Conservation (phyloP, 2,797 vertebrate genomes). For the Lagodon rhomboides region DNA sequence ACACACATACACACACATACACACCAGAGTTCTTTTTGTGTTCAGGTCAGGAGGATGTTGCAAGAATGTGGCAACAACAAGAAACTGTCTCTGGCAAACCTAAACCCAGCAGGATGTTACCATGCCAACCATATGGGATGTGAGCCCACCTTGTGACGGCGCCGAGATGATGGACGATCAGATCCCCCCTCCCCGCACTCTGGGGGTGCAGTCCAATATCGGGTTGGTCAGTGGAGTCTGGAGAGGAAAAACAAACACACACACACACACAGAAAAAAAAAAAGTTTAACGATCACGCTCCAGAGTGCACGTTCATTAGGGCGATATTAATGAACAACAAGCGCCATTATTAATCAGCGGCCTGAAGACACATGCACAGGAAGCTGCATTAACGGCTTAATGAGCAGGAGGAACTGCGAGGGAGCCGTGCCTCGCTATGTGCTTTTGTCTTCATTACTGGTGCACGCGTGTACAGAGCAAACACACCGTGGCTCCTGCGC, state of each 20-base stretch:
- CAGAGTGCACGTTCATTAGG: slow-evolving; percentile 62
- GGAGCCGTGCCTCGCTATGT: slow-evolving; percentile 22
- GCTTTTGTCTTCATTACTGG: slow-evolving; percentile 72
- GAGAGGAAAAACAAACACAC: slow-evolving; percentile 11
- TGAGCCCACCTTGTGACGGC: slow-evolving; percentile 82
- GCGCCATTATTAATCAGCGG: slow-evolving; percentile 76
- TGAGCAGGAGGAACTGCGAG: slow-evolving; percentile 65
- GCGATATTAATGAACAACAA: slow-evolving; percentile 73
- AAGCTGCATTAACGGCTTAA: slow-evolving; percentile 75
- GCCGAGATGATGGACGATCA: slow-evolving; percentile 78
- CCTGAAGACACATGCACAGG: slow-evolving; percentile 72
- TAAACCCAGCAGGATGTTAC: slow-evolving; percentile 80
- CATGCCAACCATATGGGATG: slow-evolving; percentile 82
- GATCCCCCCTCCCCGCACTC: slow-evolving; percentile 63
- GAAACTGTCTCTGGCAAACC: slow-evolving; percentile 80
- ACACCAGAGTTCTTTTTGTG: slow-evolving; percentile 25
- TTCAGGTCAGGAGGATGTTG: slow-evolving; percentile 80
- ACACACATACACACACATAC: slow-evolving; percentile 45
- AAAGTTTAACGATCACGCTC: slow-evolving; percentile 63
- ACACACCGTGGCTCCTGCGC: slow-evolving; percentile 36
- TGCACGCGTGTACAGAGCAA: slow-evolving; percentile 28
- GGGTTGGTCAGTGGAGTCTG: slow-evolving; percentile 70
- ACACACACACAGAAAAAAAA: slow-evolving; percentile 16
- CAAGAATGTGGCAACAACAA: slow-evolving; percentile 83
- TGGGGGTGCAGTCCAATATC: slow-evolving; percentile 63